Conservation (phyloP, 2,797 vertebrate genomes). For the Cryptoblepharus egeriae region DNA sequence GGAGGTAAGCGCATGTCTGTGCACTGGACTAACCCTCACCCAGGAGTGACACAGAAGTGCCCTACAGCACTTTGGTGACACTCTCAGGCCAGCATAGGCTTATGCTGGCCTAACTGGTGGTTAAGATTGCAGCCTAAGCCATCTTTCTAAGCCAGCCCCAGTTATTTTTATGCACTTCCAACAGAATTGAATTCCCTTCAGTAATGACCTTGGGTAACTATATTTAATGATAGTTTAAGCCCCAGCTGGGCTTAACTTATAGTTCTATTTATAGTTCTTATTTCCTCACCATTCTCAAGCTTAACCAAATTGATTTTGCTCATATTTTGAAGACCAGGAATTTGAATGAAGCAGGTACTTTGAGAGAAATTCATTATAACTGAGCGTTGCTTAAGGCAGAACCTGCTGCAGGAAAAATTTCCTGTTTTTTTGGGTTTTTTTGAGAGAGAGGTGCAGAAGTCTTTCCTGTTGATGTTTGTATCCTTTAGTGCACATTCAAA, state of each 20-base stretch:
- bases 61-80: too few relatives aligned
- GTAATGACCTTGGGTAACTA: not conserved
- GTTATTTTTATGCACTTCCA: not conserved
- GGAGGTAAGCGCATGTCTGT: too few relatives aligned
- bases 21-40: too few relatives aligned
- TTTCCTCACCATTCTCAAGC: not conserved
- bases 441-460: slow-evolving; percentile 30
- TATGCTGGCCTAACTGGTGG: too few relatives aligned
- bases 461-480: slow-evolving; percentile 42
- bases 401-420: slow-evolving; percentile 40
- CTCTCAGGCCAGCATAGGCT: too few relatives aligned
- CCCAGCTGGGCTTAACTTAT: not conserved
- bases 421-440: slow-evolving; percentile 33
- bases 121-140: too few relatives aligned
- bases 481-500: slow-evolving; percentile 65
- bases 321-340: slow-evolving; percentile 1
- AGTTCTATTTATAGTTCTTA: not conserved
- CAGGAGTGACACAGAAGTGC: too few relatives aligned
- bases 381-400: slow-evolving; percentile 41
- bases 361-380: slow-evolving; percentile 40
- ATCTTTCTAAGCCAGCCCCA: not conserved
- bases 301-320: not conserved
- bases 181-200: not conserved
- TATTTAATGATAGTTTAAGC: not conserved
- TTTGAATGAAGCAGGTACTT: slow-evolving; percentile 21